phyloP scores from a whole-genome alignment of 2,888 invertebrate genomes.

The Epiblema foenella region DNA sequence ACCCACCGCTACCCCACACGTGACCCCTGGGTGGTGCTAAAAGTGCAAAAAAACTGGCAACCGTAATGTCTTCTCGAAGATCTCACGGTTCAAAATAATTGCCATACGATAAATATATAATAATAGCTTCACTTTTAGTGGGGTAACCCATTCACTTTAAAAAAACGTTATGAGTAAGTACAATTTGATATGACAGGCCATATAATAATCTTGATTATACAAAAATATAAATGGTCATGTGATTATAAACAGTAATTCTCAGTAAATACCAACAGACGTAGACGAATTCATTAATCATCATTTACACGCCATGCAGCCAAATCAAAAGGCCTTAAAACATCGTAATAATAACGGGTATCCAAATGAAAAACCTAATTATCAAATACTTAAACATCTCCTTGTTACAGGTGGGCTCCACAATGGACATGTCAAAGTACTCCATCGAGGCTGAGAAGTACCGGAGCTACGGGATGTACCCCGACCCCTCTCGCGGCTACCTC shows the following conservation, averaged over 20 bases:
- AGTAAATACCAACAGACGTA: background rate
- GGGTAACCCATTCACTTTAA: no score
- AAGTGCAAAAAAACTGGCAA: no score
- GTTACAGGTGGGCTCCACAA: constrained; percentile 89
- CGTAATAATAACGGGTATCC: no score
- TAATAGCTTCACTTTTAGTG: no score
- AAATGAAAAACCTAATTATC: no score
- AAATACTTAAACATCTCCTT: constrained; percentile 47
- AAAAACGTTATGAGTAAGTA: background rate
- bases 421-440: constrained; percentile 91
- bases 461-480: constrained; percentile 90
- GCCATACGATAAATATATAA: no score
- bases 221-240: background rate
- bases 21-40: no score
- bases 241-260: background rate
- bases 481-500: constrained; percentile 89
- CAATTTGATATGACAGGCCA: background rate
- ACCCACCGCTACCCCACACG: no score
- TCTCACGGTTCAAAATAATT: no score
- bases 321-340: constrained; percentile 49
- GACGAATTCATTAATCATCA: constrained; percentile 34
- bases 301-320: constrained; percentile 31
- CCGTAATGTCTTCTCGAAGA: no score
- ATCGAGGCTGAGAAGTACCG: constrained; percentile 91
- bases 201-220: constrained; percentile 13